These are phyloP conservation scores for Brachyptera putata DNA, from an alignment of 2,888 invertebrate species.

Conservation along the genomic window DNA sequence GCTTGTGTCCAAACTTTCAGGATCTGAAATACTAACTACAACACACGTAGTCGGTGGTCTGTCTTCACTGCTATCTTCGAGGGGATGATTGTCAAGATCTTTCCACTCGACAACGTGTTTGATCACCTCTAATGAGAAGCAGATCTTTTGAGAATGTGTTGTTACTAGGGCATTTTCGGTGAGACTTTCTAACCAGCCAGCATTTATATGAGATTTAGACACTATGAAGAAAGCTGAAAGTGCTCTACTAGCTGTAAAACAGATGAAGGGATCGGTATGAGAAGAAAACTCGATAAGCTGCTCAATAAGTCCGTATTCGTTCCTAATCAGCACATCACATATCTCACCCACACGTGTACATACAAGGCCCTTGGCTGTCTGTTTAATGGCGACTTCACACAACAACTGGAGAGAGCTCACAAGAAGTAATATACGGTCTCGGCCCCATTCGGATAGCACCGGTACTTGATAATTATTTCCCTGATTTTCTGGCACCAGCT, in stretches of 20 bases:
- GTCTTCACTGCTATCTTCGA: slow-evolving; percentile 58
- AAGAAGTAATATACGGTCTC: slow-evolving; percentile 68
- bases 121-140: slow-evolving; percentile 79
- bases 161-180: slow-evolving; percentile 62
- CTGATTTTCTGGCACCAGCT: slow-evolving; percentile 36
- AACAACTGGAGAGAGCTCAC: slow-evolving; percentile 78
- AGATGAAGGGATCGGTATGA: slow-evolving; percentile 73
- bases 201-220: slow-evolving; percentile 75
- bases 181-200: slow-evolving; percentile 65
- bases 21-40: slow-evolving; percentile 56
- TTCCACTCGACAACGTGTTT: slow-evolving; percentile 87
- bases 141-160: slow-evolving; percentile 60
- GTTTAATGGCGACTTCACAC: slow-evolving; percentile 79
- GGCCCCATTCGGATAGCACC: slow-evolving; percentile 57
- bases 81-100: slow-evolving; percentile 72
- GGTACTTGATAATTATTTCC: slow-evolving; percentile 34
- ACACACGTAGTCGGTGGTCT: slow-evolving; percentile 44
- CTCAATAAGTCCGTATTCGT: slow-evolving; percentile 78
- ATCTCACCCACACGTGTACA: slow-evolving; percentile 76
- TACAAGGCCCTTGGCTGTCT: slow-evolving; percentile 75
- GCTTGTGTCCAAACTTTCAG: slow-evolving; percentile 80
- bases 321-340: slow-evolving; percentile 72
- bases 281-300: slow-evolving; percentile 77
- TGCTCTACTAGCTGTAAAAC: slow-evolving; percentile 74
- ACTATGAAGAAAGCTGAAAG: slow-evolving; percentile 79